A percentile compares a stretch with the other conserved stretches of the same genome.
Evolutionary conservation across 2,797 vertebrate species (phyloP).

Genomic region (Cuniculus paca): DNA sequence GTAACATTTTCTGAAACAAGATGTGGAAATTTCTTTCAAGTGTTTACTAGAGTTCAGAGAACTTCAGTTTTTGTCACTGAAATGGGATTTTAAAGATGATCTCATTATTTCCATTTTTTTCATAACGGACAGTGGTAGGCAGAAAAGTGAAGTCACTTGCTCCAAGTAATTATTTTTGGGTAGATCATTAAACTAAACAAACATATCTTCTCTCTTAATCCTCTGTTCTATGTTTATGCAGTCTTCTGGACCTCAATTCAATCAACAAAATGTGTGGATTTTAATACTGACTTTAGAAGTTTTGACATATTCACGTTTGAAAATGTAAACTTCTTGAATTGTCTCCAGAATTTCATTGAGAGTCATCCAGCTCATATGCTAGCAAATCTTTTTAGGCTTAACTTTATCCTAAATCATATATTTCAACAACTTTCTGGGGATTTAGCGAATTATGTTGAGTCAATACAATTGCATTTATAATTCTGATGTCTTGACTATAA

Average conservation of each 20-base stretch:
- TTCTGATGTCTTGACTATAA: slow-evolving; percentile 70
- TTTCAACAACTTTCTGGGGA: slow-evolving; percentile 18
- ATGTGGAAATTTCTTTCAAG: not conserved
- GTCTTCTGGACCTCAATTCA: not conserved
- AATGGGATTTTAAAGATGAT: not conserved
- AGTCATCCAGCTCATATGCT: not conserved
- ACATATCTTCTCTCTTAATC: not conserved
- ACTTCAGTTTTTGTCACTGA: not conserved
- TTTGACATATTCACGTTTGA: slow-evolving; percentile 5
- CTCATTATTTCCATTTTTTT: not conserved
- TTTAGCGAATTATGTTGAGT: slow-evolving; percentile 36
- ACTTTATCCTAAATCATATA: not conserved
- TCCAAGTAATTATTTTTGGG: not conserved
- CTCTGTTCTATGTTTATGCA: not conserved
- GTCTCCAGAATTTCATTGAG: not conserved
- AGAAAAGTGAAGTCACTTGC: not conserved
- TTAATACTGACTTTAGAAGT: slow-evolving; percentile 22
- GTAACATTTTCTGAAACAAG: slow-evolving; percentile 1
- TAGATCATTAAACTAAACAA: not conserved
- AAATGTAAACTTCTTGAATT: slow-evolving; percentile 1
- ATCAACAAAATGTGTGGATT: not conserved
- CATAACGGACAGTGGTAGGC: not conserved
- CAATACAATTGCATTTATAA: slow-evolving; percentile 81
- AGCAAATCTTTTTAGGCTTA: not conserved
- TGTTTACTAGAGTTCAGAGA: slow-evolving; percentile 1